Conservation (phyloP, 2,113 vertebrate genomes). For the Tringa solitaria region DNA sequence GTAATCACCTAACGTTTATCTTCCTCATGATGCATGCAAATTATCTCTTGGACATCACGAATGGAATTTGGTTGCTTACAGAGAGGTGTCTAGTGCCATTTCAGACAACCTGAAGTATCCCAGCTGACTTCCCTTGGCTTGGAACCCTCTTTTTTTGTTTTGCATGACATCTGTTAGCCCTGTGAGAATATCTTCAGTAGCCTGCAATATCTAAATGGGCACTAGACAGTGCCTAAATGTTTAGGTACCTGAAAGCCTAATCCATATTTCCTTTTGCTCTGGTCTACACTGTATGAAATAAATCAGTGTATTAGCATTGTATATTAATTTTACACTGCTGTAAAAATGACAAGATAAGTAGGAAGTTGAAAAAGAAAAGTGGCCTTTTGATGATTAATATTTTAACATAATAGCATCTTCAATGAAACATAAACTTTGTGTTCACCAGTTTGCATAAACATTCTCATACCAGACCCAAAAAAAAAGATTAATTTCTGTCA, state of each 20-base stretch:
- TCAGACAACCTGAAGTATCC: not conserved
- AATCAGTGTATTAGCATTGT: not conserved
- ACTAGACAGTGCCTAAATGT: not conserved
- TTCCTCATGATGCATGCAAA: not conserved
- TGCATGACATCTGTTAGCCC: not conserved
- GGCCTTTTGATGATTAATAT: not conserved
- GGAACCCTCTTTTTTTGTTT: not conserved
- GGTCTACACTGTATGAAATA: not conserved
- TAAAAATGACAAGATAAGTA: not conserved
- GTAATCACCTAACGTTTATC: not conserved
- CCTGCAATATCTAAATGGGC: not conserved
- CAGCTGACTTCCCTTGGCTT: not conserved
- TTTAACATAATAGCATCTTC: not conserved
- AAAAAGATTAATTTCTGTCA: not conserved
- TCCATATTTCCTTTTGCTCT: not conserved
- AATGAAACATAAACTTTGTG: not conserved
- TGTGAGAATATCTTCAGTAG: not conserved
- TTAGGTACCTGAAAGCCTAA: not conserved
- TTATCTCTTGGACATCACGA: not conserved
- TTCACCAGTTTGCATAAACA: not conserved
- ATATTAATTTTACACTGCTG: not conserved
- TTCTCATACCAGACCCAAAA: not conserved
- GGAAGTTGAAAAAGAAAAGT: not conserved
- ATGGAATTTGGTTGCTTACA: not conserved
- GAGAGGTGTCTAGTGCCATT: not conserved